Evolutionary conservation across 2,888 invertebrate species (phyloP), one percentile per base, ranked within the genome.

Genomic region (Amphiduros pacificus): DNA sequence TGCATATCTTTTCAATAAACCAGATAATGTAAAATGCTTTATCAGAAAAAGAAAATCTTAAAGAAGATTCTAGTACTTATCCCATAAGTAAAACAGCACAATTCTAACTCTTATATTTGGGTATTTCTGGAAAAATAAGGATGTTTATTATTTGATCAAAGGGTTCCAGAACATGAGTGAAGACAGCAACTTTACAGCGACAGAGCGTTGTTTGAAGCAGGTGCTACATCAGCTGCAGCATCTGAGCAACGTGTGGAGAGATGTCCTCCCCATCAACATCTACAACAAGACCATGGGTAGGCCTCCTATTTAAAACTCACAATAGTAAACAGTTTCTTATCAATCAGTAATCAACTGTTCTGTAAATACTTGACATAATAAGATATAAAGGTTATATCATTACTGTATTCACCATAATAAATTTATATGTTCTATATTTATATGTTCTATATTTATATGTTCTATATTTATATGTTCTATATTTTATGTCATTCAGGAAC

Each of bases 201-300:
- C 76, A 17, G 79, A 80, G 67, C 74, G 73, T 54, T 74, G 80
- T 2, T 66, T 95, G 32, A 86, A 91, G 6, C 93, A 94, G 81
- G 92, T 93, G 74, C 84, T 94, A 55, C 86, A 93, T 51, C 94
- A 94, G 79, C 85, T 94, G 71, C 90, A 91, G 73, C 85, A 93
- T 59, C 82, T 96, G 17, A 90, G 90, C 83, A 91, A 91, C 64
- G 92, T 94, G 9, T 96, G 95, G 95, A 87, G 89, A 63, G 90
- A 90, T 71, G 90, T 95, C 6, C 87, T 96, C 60, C 91, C 94
- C 0, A 82, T 85, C 57, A 87, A 88, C 68, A 87, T 91, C 14
- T 95, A 92, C 77, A 90, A 88, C 69, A 89, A 87, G 81, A 86
- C 88, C 50, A 85, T 91, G 36, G 89, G 82, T 80, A 67, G 3